These are phyloP conservation scores for Martes martes DNA, from an alignment of 2,113 vertebrate species.

Conservation along the genomic window DNA sequence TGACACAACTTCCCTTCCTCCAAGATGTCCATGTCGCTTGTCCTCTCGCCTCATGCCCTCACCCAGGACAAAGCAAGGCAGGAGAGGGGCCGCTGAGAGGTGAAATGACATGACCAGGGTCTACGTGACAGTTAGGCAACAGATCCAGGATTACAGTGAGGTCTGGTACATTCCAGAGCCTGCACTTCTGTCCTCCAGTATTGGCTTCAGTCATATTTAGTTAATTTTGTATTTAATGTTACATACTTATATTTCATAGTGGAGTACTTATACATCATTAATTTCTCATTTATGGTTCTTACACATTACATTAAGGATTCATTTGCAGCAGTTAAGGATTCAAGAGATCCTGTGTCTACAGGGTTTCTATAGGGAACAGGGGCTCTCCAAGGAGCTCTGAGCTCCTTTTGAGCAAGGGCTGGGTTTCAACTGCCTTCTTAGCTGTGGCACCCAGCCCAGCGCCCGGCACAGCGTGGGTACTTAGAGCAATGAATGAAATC, in stretches of 20 bases:
- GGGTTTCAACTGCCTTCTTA: background rate
- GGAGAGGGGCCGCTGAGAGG: background rate
- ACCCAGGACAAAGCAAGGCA: background rate
- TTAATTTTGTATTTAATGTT: background rate
- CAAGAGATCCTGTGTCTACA: fast-evolving
- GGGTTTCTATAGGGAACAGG: background rate
- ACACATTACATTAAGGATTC: background rate
- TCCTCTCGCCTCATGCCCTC: background rate
- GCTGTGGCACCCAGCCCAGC: fast-evolving
- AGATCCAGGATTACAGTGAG: background rate
- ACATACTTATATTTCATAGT: background rate
- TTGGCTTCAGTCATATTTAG: background rate
- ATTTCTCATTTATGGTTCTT: background rate
- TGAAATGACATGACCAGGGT: background rate
- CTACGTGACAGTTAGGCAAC: fast-evolving
- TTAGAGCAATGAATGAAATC: background rate
- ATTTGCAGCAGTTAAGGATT: background rate
- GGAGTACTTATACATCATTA: background rate
- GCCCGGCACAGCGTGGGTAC: fast-evolving
- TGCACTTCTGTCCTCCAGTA: fast-evolving
- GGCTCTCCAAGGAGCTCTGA: background rate
- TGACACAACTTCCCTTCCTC: background rate
- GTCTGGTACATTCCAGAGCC: background rate
- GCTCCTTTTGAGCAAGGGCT: background rate
- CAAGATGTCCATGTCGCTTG: background rate